Base-by-base conservation (phyloP, 2,888 invertebrate species). In the Spodoptera littoralis region DNA sequence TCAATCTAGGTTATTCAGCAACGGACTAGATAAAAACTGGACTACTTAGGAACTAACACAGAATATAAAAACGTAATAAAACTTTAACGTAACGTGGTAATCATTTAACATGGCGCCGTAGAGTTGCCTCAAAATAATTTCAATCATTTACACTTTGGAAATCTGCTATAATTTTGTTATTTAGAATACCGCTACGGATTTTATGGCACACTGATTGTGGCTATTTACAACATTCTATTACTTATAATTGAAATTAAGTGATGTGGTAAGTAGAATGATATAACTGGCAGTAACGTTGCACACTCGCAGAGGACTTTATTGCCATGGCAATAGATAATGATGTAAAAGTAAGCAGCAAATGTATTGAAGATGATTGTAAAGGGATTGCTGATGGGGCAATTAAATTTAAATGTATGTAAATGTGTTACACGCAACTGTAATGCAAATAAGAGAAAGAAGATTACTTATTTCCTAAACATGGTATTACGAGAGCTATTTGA, bases 221-320 rank as follows among this genome's bases (percentile, higher is more conserved):
- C 46, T 63, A 58, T 62, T 63, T 62, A 77, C 65, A 70, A 63
- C 54, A 65, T 54, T 70, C 65, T 60, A 75, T 72, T 57, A 54
- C 70, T 69, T 53, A 36, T 52, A 70, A 75, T 70, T 64, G 59
- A 60, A 66, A 75, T 71, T 64, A 63, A 57, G 65, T 24, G 59
- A 61, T 72, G 76, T 54, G 65, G 72, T 55, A 72, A 75, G 45
- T 55, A 11, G 13, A 53, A 47, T 59, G 36, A 44, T 52, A 58
- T 75, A 65, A 72, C 46, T 48, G 18, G n/a, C 8, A 44, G 30
- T 55, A 9, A 22, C 46, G 27, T 64, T 60, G 56, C 70, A 36
- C 11, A 53, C 18, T 68, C 30, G 27, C 13, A 51, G 3, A 41
- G 8, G 18, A 42, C 30, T 53, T 27, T 43, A 65, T 55, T 48